These are phyloP conservation scores for Gymnothorax javanicus DNA, from an alignment of 2,797 vertebrate species.

Conservation along the genomic window DNA sequence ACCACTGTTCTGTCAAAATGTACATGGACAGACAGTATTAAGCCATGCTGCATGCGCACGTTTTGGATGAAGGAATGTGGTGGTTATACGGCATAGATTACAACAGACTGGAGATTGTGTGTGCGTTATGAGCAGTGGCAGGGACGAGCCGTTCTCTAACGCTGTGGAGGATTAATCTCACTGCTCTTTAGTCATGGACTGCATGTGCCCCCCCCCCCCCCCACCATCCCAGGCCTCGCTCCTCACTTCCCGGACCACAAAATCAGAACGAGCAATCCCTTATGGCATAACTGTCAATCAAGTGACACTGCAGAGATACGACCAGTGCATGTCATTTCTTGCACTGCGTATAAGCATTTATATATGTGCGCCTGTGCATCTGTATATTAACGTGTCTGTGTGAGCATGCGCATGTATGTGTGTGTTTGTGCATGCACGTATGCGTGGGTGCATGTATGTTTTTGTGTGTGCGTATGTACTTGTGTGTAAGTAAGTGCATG, in stretches of 20 bases:
- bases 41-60: background rate
- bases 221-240: background rate
- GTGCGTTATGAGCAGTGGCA: background rate
- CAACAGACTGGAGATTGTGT: background rate
- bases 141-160: background rate
- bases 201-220: background rate
- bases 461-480: background rate
- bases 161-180: background rate
- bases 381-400: background rate
- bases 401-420: background rate
- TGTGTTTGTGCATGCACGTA: background rate
- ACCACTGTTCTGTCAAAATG: background rate
- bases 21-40: background rate
- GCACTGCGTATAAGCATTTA: background rate
- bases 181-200: background rate
- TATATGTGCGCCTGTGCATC: background rate
- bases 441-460: background rate
- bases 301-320: background rate
- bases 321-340: background rate
- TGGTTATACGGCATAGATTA: background rate
- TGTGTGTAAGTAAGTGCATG: background rate
- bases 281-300: slow-evolving; percentile 34
- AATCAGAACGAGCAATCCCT: slow-evolving; percentile 61
- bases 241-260: slow-evolving; percentile 54
- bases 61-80: background rate